Evolutionary conservation across 2,797 vertebrate species (phyloP), one percentile per base, ranked within the genome.

Genomic region (Cichlasoma orientale): DNA sequence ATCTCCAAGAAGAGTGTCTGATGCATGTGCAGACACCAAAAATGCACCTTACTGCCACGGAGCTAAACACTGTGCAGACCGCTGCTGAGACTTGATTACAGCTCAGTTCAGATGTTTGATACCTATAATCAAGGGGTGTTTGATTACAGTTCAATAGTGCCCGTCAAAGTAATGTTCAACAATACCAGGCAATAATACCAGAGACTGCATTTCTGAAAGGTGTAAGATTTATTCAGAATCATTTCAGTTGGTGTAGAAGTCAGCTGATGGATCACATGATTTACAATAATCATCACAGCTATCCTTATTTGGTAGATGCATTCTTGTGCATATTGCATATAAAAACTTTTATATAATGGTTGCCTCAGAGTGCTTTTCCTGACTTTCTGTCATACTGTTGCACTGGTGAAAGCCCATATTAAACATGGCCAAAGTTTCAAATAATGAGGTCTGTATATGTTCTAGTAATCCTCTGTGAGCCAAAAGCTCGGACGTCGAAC

Each of bases 31-130:
- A 70, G 19, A 66, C 5, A 76, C 19, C 52, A 72, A 58, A 29
- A 41, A 74, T 50, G 11, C 74, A 38, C 55, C 13, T n/a, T 52
- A 53, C 58, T 83, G 66, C n/a, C 73, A 74, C 12, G 1, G 14
- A 70, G 52, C 23, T 53, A 21, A 68, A 75, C 33, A 27, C 18
- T 10, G 12, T 56, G 13, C 59, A 54, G 44, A 71, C 25, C 7
- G 2, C 72, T 81, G 74, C 72, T 77, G 77, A 58, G 58, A 19
- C 44, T 41, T 74, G 76, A 82, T 78, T 72, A 75, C 36, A 69
- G 50, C 57, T 54, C 68, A 71, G 73, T 61, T 78, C 23, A 74
- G 21, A 21, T 23, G 44, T 29, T 11, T 58, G 12, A 47, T 29
- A 68, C 41, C 41, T 68, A 44, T 68, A 68, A 68, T 68, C 1